Evolutionary conservation across 1,140 invertebrate genomes (phyloP).

Genomic region (Bombyx mori): DNA sequence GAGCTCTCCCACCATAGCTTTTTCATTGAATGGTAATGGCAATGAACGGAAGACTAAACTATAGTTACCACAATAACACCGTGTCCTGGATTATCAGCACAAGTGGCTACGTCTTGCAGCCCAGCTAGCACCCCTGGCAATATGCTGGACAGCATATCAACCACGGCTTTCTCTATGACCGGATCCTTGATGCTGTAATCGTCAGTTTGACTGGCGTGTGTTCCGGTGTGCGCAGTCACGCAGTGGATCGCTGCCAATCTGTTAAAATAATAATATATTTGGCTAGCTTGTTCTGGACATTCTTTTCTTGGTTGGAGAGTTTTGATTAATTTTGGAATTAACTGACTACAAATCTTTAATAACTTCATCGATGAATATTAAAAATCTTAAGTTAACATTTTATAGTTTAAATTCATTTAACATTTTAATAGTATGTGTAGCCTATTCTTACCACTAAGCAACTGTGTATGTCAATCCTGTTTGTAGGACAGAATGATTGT

Average conservation of each 20-base stretch:
- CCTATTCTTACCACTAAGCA: too few species aligned
- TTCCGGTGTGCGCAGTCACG: slow-evolving; percentile 72
- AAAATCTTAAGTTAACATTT: too few species aligned
- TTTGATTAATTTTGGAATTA: too few species aligned
- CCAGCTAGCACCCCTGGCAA: slow-evolving; percentile 75
- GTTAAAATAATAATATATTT: neutral
- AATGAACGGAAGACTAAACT: neutral
- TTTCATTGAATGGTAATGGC: neutral
- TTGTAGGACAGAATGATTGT: too few species aligned
- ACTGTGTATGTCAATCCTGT: too few species aligned
- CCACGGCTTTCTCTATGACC: slow-evolving; percentile 39
- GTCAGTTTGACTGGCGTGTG: slow-evolving; percentile 54
- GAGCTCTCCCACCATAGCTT: neutral
- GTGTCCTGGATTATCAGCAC: slow-evolving; percentile 73
- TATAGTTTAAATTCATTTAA: too few species aligned
- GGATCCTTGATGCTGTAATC: slow-evolving; percentile 38
- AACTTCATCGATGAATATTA: too few species aligned
- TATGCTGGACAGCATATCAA: slow-evolving; percentile 74
- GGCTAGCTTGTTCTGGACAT: too few species aligned
- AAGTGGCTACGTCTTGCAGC: slow-evolving; percentile 71
- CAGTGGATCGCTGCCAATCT: slow-evolving; percentile 73
- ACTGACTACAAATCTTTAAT: too few species aligned
- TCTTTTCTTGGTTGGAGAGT: too few species aligned
- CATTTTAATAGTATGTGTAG: too few species aligned
- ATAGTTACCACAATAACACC: slow-evolving; percentile 72